These are phyloP conservation scores for Acronicta alni DNA, from an alignment of 2,888 invertebrate genomes.

Conservation along the genomic window DNA sequence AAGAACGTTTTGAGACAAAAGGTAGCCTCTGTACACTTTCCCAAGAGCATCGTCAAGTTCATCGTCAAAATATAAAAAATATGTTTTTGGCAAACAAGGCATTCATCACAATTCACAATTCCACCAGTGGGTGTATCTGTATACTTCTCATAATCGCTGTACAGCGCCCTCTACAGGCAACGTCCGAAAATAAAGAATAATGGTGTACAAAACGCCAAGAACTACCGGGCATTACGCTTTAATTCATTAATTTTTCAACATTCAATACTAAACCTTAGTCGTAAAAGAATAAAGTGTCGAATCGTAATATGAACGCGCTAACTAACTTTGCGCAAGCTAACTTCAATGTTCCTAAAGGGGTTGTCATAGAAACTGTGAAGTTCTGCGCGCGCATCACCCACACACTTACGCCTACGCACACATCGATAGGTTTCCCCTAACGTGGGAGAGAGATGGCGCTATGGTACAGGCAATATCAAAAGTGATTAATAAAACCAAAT, in stretches of 20 bases:
- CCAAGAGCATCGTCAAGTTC: no score
- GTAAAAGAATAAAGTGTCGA: constrained; percentile 26
- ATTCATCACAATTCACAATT: background rate
- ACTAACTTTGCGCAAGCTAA: constrained; percentile 76
- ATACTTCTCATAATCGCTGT: constrained; percentile 27
- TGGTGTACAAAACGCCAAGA: constrained; percentile 79
- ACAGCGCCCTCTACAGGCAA: constrained; percentile 66
- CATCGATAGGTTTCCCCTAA: constrained; percentile 66
- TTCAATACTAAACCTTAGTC: constrained; percentile 49
- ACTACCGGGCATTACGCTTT: constrained; percentile 83
- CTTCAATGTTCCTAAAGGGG: constrained; percentile 85
- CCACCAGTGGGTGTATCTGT: constrained; percentile 5
- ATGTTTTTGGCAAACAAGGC: background rate
- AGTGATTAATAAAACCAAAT: constrained; percentile 41
- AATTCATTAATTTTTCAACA: constrained; percentile 86
- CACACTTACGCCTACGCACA: constrained; percentile 68
- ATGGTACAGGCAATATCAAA: constrained; percentile 68
- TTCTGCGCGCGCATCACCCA: constrained; percentile 86
- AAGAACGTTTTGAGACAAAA: no score
- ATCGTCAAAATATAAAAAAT: background rate
- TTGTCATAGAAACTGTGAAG: constrained; percentile 88
- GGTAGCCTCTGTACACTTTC: no score
- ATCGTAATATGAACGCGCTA: constrained; percentile 39
- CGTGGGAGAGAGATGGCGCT: constrained; percentile 73
- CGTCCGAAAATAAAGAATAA: constrained; percentile 78